Evolutionary conservation across 2,113 vertebrate species (phyloP).

Genomic region (Scophthalmus maximus): DNA sequence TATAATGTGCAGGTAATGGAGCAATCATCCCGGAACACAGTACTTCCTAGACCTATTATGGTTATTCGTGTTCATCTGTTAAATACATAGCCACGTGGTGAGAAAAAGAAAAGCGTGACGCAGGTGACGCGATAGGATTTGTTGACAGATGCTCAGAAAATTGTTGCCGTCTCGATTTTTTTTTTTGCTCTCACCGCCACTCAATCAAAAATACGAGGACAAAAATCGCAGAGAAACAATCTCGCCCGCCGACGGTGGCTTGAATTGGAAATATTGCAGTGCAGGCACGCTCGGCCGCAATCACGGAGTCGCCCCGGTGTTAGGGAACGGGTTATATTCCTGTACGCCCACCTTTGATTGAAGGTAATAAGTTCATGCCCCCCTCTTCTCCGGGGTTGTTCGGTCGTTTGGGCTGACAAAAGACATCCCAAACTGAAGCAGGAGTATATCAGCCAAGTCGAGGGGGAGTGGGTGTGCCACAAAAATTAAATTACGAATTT

Average conservation of each 20-base stretch:
- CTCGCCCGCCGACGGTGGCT: constrained; percentile 18
- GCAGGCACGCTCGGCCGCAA: constrained; percentile 18
- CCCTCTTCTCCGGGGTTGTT: constrained; percentile 37
- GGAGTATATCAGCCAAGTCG: constrained; percentile 32
- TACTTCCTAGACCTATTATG: neutral
- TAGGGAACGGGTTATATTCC: constrained; percentile 40
- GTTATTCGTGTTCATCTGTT: neutral
- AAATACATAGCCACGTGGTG: neutral
- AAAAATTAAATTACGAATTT: constrained; percentile 47
- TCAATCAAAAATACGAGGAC: neutral
- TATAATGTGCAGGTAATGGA: neutral
- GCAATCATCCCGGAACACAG: neutral
- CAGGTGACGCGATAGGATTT: neutral
- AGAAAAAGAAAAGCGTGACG: neutral
- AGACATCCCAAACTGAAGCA: constrained; percentile 39
- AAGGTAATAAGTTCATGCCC: constrained; percentile 52
- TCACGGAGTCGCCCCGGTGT: constrained; percentile 16
- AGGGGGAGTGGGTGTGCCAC: constrained; percentile 21
- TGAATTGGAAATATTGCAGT: constrained; percentile 20
- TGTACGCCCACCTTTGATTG: constrained; percentile 52
- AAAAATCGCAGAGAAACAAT: constrained; percentile 8
- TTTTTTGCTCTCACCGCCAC: neutral
- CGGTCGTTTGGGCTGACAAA: constrained; percentile 46
- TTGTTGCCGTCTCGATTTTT: too few relatives aligned
- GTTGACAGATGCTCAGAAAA: neutral